A percentile compares a stretch with the other conserved stretches of the same genome.
These are phyloP conservation scores for Anomalospiza imberbis DNA, from an alignment of 2,797 vertebrate genomes.

Conservation along the genomic window DNA sequence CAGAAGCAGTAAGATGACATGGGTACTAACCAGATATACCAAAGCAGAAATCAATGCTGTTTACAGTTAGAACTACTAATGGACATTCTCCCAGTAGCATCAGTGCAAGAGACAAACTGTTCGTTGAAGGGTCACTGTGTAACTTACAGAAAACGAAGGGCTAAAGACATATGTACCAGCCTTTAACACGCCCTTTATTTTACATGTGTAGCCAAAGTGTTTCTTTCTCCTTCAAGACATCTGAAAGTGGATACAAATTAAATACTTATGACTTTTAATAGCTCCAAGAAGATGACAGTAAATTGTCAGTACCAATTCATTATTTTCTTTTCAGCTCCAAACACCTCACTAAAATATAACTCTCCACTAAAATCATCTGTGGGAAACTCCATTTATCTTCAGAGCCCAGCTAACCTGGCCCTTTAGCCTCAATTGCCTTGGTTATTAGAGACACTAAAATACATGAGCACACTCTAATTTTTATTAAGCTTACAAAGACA, in stretches of 20 bases:
- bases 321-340: neutral
- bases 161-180: neutral
- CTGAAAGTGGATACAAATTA: neutral
- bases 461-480: neutral
- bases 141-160: neutral
- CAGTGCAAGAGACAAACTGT: neutral
- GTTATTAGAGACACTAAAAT: neutral
- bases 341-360: neutral
- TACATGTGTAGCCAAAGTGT: neutral
- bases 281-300: neutral
- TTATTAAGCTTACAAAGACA: neutral
- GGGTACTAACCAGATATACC: neutral
- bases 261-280: neutral
- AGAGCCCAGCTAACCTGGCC: neutral
- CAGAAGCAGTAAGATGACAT: neutral
- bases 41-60: neutral
- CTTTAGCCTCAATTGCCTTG: neutral
- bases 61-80: neutral
- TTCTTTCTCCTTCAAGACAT: neutral
- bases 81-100: neutral
- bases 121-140: neutral
- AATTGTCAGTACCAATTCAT: neutral
- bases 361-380: neutral
- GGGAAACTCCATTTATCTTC: neutral
- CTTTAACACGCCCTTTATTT: neutral